Conservation (phyloP, 2,888 invertebrate species). For the Dyspetes luteomarginatus region DNA sequence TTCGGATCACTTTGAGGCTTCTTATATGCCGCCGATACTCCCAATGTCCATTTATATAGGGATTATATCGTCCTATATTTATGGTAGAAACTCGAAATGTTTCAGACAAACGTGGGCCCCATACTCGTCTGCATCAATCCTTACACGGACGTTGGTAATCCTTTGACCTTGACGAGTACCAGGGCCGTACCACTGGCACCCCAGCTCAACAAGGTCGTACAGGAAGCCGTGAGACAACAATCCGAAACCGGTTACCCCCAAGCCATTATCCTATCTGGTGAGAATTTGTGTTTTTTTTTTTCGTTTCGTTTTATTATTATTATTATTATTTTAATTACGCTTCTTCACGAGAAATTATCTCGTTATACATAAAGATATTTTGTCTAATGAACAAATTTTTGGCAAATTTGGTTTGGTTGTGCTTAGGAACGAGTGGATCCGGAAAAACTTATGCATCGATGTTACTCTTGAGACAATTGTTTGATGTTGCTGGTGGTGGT, state of each 20-base stretch:
- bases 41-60: constrained; percentile 26
- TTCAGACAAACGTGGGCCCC: constrained; percentile 96
- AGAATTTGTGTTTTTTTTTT: constrained; percentile 52
- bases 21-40: constrained; percentile 2
- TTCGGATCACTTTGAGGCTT: background rate
- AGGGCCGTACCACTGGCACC: constrained; percentile 89
- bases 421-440: constrained; percentile 92
- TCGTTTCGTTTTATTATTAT: background rate
- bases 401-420: constrained; percentile 22
- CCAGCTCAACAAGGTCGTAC: constrained; percentile 94
- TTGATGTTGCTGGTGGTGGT: constrained; percentile 97
- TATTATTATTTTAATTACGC: background rate
- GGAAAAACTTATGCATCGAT: constrained; percentile 97
- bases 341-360: background rate
- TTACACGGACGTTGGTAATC: constrained; percentile 94
- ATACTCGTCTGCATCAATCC: constrained; percentile 95
- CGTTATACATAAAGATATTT: no score
- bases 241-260: constrained; percentile 98
- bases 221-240: constrained; percentile 96
- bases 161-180: constrained; percentile 93
- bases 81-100: constrained; percentile 67
- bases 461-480: constrained; percentile 94
- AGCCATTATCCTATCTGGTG: constrained; percentile 95
- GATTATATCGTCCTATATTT: constrained; percentile 1
- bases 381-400: no score